Conservation (phyloP, 2,888 invertebrate genomes). For the Melitaea athalia region DNA sequence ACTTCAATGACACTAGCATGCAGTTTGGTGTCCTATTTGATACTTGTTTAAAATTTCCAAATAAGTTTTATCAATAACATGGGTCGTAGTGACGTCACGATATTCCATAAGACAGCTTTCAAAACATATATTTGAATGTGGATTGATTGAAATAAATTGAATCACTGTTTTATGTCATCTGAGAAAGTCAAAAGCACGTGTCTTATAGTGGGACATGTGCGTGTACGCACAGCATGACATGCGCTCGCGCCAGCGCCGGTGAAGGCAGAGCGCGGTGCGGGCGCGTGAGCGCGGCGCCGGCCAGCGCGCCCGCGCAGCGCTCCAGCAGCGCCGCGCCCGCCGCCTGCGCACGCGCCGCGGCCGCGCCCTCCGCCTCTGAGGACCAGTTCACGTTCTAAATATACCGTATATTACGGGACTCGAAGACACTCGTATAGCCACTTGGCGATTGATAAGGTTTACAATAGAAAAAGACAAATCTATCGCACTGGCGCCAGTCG, state of each 20-base stretch:
- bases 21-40: no score
- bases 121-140: no score
- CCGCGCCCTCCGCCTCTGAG: constrained; percentile 43
- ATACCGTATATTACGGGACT: not conserved
- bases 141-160: no score
- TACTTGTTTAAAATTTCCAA: no score
- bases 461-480: no score
- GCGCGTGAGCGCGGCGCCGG: constrained; percentile 66
- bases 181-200: not conserved
- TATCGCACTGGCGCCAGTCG: constrained; percentile 65
- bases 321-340: constrained; percentile 64
- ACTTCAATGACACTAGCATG: no score
- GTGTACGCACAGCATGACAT: constrained; percentile 58
- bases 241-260: constrained; percentile 57
- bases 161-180: no score
- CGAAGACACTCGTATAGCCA: no score
- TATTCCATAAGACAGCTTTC: no score
- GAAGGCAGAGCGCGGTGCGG: constrained; percentile 60
- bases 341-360: constrained; percentile 44
- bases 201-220: not conserved
- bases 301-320: constrained; percentile 64
- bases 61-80: no score
- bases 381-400: not conserved
- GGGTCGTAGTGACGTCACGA: no score
- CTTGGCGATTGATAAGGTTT: no score